These are phyloP conservation scores for Heliconius sara DNA, from an alignment of 2,888 invertebrate species.

Conservation along the genomic window DNA sequence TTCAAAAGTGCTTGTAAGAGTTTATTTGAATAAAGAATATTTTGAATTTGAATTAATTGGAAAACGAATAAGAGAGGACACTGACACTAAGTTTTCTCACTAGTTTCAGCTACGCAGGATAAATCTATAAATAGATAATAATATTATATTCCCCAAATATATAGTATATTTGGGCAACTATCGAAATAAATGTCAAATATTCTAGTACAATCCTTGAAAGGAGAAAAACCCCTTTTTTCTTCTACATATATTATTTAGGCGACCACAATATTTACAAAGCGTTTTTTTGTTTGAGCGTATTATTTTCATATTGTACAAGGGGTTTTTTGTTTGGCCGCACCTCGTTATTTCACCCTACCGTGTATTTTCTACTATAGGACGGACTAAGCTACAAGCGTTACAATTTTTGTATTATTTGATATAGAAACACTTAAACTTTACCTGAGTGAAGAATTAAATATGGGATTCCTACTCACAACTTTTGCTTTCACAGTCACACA, in stretches of 20 bases:
- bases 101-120: no score
- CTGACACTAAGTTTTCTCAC: no score
- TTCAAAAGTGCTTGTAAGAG: no score
- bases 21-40: no score
- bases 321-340: slow-evolving; percentile 60
- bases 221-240: neutral
- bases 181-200: neutral
- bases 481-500: no score
- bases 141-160: no score
- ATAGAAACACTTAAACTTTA: neutral
- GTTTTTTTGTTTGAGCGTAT: slow-evolving; percentile 26
- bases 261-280: slow-evolving; percentile 13
- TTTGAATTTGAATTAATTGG: no score
- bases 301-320: slow-evolving; percentile 26
- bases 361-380: slow-evolving; percentile 28
- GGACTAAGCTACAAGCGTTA: neutral
- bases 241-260: neutral
- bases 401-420: neutral
- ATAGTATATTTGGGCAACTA: no score
- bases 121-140: no score
- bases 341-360: slow-evolving; percentile 73
- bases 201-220: neutral
- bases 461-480: no score
- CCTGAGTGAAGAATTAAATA: no score
- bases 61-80: no score